phyloP scores from a whole-genome alignment of 2,113 vertebrate genomes.

The Acinonyx jubatus region DNA sequence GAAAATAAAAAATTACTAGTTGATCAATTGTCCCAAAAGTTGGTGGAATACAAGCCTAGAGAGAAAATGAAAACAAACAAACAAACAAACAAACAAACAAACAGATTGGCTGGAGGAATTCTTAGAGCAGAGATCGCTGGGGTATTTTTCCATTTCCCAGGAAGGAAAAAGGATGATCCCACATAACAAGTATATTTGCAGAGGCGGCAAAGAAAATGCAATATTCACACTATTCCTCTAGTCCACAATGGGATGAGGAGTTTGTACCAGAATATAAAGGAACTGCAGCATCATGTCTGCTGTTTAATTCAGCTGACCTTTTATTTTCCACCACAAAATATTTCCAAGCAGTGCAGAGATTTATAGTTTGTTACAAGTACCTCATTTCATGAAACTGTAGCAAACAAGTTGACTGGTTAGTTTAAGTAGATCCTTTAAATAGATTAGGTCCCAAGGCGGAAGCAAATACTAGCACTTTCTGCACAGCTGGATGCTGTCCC shows the following conservation, averaged over 20 bases:
- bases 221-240: not conserved
- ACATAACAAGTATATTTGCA: not conserved
- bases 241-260: not conserved
- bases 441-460: not conserved
- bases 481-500: not conserved
- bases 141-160: not conserved
- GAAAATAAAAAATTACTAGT: not conserved
- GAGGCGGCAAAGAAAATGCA: not conserved
- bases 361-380: not conserved
- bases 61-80: not conserved
- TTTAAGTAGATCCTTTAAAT: not conserved
- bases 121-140: not conserved
- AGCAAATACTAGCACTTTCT: not conserved
- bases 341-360: not conserved
- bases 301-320: not conserved
- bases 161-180: not conserved
- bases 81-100: not conserved
- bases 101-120: not conserved
- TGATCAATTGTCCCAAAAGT: not conserved
- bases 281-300: not conserved
- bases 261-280: not conserved
- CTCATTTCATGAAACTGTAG: not conserved
- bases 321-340: not conserved
- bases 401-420: not conserved
- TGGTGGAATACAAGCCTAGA: not conserved